A percentile compares a stretch with the other conserved stretches of the same genome.
Evolutionary conservation across 2,888 invertebrate species (phyloP).

Genomic region (Scaptomyza parva): DNA sequence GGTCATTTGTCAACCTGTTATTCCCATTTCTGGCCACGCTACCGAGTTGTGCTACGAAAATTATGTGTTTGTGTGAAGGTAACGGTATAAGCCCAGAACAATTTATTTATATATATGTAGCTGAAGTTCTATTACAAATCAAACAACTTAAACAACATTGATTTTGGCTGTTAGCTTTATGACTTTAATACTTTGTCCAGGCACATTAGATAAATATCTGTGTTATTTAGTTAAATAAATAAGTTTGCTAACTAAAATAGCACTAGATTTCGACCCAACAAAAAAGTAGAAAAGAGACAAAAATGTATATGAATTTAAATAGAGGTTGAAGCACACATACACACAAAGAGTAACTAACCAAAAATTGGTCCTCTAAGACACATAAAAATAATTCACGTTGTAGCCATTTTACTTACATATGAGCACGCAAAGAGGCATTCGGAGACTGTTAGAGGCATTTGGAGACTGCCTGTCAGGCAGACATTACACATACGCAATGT

Average conservation of each 20-base stretch:
- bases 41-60: neutral
- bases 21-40: neutral
- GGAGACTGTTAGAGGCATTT: neutral
- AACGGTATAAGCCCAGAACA: no score
- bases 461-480: conserved; percentile 17
- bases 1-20: no score
- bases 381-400: conserved; percentile 77
- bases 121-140: neutral
- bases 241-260: neutral
- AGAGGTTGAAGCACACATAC: conserved; percentile 23
- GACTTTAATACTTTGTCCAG: neutral
- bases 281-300: conserved; percentile 1
- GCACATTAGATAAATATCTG: neutral
- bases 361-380: conserved; percentile 75
- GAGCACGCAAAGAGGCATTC: conserved; percentile 35
- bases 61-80: neutral
- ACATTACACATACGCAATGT: conserved; percentile 74
- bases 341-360: conserved; percentile 19
- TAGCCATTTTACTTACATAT: conserved; percentile 72
- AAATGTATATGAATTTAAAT: conserved; percentile 58
- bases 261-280: conserved; percentile 32
- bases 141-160: no score
- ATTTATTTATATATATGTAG: neutral
- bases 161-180: no score
- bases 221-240: conserved; percentile 29